These are phyloP conservation scores for Mimachlamys varia DNA, from an alignment of 2,888 invertebrate genomes.

Conservation along the genomic window DNA sequence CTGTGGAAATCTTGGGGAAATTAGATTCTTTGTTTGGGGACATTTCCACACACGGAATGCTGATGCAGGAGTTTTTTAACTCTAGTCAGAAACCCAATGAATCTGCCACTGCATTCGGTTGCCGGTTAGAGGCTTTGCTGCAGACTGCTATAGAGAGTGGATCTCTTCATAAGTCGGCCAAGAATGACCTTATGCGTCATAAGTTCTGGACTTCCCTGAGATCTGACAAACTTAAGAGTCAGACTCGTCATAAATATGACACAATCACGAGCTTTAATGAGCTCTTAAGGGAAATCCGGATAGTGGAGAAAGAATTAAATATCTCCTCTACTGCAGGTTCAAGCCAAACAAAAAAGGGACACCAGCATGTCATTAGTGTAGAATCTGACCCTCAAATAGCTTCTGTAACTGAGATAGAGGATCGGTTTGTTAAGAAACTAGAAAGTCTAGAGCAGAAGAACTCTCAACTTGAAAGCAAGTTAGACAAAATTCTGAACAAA, in stretches of 20 bases:
- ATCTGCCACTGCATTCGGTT: slow-evolving; percentile 49
- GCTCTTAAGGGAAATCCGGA: slow-evolving; percentile 44
- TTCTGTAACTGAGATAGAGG: background rate
- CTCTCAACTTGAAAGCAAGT: slow-evolving; percentile 3
- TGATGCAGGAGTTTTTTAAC: slow-evolving; percentile 50
- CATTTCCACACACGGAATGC: slow-evolving; percentile 46
- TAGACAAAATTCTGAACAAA: slow-evolving; percentile 44
- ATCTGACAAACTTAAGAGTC: slow-evolving; percentile 41
- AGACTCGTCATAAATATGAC: slow-evolving; percentile 52
- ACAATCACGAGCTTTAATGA: slow-evolving; percentile 43
- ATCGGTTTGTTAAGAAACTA: slow-evolving; percentile 10
- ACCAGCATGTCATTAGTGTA: too few species aligned
- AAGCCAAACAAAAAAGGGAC: background rate
- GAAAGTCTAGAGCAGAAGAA: background rate
- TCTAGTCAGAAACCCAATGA: slow-evolving; percentile 45
- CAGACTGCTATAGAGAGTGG: slow-evolving; percentile 45
- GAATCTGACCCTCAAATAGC: background rate
- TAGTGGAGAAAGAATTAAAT: slow-evolving; percentile 42
- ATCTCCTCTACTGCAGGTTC: background rate
- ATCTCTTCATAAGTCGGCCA: slow-evolving; percentile 42
- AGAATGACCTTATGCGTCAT: slow-evolving; percentile 50
- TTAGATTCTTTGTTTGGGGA: slow-evolving; percentile 46
- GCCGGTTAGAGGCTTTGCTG: slow-evolving; percentile 45
- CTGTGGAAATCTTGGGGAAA: slow-evolving; percentile 41
- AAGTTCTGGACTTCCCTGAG: slow-evolving; percentile 51